phyloP scores from a whole-genome alignment of 1,140 invertebrate species.

The Homalodisca vitripennis region DNA sequence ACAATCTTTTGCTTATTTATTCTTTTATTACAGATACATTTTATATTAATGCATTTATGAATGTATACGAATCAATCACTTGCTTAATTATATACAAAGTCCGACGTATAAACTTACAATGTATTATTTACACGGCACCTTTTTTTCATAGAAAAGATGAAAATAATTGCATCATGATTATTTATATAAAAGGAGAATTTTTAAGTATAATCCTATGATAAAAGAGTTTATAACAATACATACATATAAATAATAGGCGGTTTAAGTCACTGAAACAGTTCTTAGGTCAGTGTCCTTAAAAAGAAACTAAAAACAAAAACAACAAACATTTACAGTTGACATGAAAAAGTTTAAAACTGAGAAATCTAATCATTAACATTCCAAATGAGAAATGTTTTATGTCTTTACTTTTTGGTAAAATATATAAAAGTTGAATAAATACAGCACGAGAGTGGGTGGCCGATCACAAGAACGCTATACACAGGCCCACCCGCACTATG shows the following conservation, averaged over 20 bases:
- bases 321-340: conserved; percentile 24
- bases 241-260: background rate
- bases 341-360: background rate
- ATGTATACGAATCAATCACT: background rate
- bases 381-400: conserved; percentile 13
- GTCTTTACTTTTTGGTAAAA: conserved; percentile 21
- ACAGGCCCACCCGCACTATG: conserved; percentile 1
- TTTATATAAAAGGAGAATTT: conserved; percentile 22
- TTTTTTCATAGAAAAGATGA: conserved; percentile 25
- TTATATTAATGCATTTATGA: background rate
- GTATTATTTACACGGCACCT: conserved; percentile 34
- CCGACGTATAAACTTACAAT: background rate
- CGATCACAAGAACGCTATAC: conserved; percentile 22
- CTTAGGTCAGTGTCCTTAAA: background rate
- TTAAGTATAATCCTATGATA: background rate
- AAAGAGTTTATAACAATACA: conserved; percentile 7
- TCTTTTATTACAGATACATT: background rate
- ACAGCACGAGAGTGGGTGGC: background rate
- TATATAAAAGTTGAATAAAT: conserved; percentile 26
- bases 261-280: background rate
- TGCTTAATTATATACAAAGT: background rate
- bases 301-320: conserved; percentile 22
- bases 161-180: conserved; percentile 24
- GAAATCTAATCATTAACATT: conserved; percentile 6
- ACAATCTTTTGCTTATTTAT: conserved; percentile 6